A percentile compares a stretch with the other conserved stretches of the same genome.
Conservation (phyloP, 2,888 invertebrate species). For the Oxycera nigricornis region DNA sequence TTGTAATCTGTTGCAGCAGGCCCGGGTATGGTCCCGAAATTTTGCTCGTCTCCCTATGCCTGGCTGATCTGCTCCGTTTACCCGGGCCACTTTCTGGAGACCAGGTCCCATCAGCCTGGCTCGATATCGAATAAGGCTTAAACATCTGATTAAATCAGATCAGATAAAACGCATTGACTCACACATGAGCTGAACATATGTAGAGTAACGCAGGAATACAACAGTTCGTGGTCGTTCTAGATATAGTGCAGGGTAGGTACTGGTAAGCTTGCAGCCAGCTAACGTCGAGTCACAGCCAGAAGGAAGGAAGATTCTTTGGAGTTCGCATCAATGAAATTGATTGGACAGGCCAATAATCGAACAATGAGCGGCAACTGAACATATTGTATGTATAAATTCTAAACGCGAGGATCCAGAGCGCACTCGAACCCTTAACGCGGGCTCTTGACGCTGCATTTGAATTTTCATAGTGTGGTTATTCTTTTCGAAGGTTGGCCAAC, state of each 20-base stretch:
- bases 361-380: slow-evolving; percentile 43
- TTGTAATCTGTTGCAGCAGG: slow-evolving; percentile 39
- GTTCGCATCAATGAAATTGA: slow-evolving; percentile 39
- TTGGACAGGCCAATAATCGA: slow-evolving; percentile 43
- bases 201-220: slow-evolving; percentile 43
- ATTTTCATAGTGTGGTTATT: no score
- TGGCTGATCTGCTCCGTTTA: not conserved
- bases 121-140: slow-evolving; percentile 39
- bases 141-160: slow-evolving; percentile 44
- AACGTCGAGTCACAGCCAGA: not conserved
- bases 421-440: slow-evolving; percentile 36
- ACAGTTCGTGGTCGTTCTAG: slow-evolving; percentile 11
- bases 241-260: slow-evolving; percentile 24
- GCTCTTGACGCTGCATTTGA: no score
- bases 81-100: not conserved
- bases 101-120: slow-evolving; percentile 17
- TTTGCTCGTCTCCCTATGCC: not conserved
- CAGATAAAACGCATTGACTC: slow-evolving; percentile 45
- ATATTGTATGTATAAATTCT: slow-evolving; percentile 37
- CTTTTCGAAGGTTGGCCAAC: no score
- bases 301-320: slow-evolving; percentile 11
- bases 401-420: slow-evolving; percentile 19
- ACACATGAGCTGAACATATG: slow-evolving; percentile 45
- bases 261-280: slow-evolving; percentile 1
- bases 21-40: slow-evolving; percentile 13